Conservation (phyloP, 1,140 invertebrate species). For the Magallana gigas region DNA sequence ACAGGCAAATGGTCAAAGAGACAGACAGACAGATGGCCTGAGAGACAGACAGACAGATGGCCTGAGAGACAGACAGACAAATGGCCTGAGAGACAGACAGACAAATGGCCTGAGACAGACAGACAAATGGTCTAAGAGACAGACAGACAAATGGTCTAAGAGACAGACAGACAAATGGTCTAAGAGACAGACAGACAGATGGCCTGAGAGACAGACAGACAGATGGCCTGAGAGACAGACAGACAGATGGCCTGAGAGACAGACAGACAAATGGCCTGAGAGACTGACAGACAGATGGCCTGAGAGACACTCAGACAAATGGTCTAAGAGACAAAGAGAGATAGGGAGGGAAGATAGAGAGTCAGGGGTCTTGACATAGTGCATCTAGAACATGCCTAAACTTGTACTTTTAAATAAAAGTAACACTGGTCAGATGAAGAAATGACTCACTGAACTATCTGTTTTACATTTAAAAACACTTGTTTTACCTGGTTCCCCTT, state of each 20-base stretch:
- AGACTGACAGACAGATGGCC: background rate
- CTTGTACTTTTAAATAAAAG: too few relatives aligned
- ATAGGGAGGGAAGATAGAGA: too few relatives aligned
- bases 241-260: background rate
- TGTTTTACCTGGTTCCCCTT: constrained; percentile 1
- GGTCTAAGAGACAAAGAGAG: background rate
- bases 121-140: background rate
- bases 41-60: too few relatives aligned
- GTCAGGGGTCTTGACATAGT: too few relatives aligned
- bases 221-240: background rate
- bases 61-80: background rate
- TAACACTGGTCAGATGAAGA: too few relatives aligned
- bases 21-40: background rate
- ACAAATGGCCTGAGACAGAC: background rate
- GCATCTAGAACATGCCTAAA: too few relatives aligned
- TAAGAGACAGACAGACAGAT: background rate
- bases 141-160: background rate
- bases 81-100: background rate
- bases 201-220: background rate
- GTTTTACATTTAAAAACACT: background rate
- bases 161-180: background rate
- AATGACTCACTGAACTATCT: background rate
- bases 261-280: background rate
- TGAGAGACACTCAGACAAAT: background rate
- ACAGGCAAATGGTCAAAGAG: background rate